phyloP scores from a whole-genome alignment of 2,888 invertebrate genomes.

The Sphaerophoria taeniata region DNA sequence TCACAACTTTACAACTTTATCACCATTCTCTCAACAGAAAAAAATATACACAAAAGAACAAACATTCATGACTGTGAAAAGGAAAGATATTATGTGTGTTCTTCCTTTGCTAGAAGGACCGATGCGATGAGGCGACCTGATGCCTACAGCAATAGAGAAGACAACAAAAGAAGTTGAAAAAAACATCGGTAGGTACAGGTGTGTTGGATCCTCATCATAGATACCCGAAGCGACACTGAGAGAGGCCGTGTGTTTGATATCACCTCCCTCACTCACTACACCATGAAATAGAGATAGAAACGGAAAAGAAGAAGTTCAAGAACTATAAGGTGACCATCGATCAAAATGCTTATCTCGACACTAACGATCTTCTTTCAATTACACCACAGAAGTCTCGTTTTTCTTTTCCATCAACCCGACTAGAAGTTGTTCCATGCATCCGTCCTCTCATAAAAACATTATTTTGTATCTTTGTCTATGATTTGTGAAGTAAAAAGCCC shows the following conservation, averaged over 20 bases:
- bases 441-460: conserved; percentile 7
- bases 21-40: conserved; percentile 57
- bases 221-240: neutral
- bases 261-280: conserved; percentile 51
- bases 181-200: conserved; percentile 28
- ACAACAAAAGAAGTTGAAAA: conserved; percentile 6
- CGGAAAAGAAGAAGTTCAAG: conserved; percentile 18
- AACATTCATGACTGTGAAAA: conserved; percentile 46
- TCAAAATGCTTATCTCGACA: conserved; percentile 73
- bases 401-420: conserved; percentile 21
- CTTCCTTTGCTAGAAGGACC: conserved; percentile 42
- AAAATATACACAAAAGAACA: conserved; percentile 7
- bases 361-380: conserved; percentile 73
- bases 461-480: conserved; percentile 43
- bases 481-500: conserved; percentile 30
- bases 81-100: conserved; percentile 42
- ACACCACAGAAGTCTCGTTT: conserved; percentile 64
- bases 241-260: conserved; percentile 31
- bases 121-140: conserved; percentile 33
- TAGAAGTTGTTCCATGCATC: conserved; percentile 14
- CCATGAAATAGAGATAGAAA: neutral
- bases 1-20: conserved; percentile 74
- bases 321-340: conserved; percentile 67
- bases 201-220: conserved; percentile 21
- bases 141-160: conserved; percentile 45